These are phyloP conservation scores for Protophormia terraenovae DNA, from an alignment of 2,888 invertebrate genomes.

Conservation along the genomic window DNA sequence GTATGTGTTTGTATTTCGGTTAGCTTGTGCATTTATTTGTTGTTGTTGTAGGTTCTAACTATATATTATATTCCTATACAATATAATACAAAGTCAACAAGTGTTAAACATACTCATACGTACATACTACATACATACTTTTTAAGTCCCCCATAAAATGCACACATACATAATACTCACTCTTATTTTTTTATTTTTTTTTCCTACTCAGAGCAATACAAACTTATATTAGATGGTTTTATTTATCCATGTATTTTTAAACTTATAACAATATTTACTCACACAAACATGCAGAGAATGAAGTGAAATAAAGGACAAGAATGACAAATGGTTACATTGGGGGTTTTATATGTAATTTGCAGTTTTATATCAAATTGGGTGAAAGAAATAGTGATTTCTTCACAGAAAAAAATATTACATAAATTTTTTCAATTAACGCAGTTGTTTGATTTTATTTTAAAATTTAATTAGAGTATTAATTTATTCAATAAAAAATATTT, in stretches of 20 bases:
- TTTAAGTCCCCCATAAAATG: not conserved
- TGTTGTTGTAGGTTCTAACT: not conserved
- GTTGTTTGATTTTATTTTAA: no score
- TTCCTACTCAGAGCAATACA: not conserved
- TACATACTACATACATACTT: no score
- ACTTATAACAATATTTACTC: slow-evolving; percentile 47
- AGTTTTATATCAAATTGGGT: not conserved
- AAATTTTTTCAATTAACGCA: no score
- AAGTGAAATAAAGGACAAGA: slow-evolving; percentile 31
- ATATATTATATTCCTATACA: not conserved
- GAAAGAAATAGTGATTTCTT: not conserved
- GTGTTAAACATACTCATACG: slow-evolving; percentile 44
- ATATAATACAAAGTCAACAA: slow-evolving; percentile 61
- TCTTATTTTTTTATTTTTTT: not conserved
- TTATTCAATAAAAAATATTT: no score
- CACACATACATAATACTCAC: not conserved
- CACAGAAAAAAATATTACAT: no score
- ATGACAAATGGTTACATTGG: slow-evolving; percentile 41
- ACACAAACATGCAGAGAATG: slow-evolving; percentile 17
- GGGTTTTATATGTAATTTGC: slow-evolving; percentile 12
- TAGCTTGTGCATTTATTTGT: not conserved
- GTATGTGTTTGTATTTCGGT: slow-evolving; percentile 9
- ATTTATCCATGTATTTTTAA: slow-evolving; percentile 50
- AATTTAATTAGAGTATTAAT: no score
- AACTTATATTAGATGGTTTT: slow-evolving; percentile 40